Evolutionary conservation across 1,140 invertebrate genomes (phyloP).

Genomic region (Dufourea novaeangliae): DNA sequence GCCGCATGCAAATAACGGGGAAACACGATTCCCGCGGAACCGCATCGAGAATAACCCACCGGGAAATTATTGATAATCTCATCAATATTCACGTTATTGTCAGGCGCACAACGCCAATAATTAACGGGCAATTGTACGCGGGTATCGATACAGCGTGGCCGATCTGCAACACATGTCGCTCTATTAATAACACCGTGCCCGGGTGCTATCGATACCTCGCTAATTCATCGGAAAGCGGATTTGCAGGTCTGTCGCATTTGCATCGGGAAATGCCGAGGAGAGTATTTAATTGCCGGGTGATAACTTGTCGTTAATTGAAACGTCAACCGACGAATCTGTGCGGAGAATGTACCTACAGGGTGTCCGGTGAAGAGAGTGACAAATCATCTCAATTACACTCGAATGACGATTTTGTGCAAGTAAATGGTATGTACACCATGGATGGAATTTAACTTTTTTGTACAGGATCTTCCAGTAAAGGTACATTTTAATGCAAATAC

Average conservation of each 20-base stretch:
- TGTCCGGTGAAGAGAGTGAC: background rate
- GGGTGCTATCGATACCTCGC: constrained; percentile 68
- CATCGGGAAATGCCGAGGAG: background rate
- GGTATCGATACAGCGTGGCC: constrained; percentile 70
- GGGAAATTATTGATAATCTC: constrained; percentile 78
- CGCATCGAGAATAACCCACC: constrained; percentile 50
- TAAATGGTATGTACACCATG: background rate
- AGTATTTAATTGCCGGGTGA: background rate
- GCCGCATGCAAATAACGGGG: constrained; percentile 7
- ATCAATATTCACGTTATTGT: constrained; percentile 78
- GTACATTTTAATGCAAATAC: too few species aligned
- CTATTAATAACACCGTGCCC: constrained; percentile 67
- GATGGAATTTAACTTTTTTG: too few species aligned
- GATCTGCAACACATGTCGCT: constrained; percentile 68
- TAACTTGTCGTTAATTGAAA: background rate
- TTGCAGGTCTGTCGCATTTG: constrained; percentile 15
- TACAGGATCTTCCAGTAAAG: too few species aligned
- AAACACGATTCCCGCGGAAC: constrained; percentile 37
- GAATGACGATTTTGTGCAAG: too few species aligned
- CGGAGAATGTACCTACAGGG: background rate
- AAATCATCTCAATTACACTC: too few species aligned
- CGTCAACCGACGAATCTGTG: background rate
- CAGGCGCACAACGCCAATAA: constrained; percentile 71
- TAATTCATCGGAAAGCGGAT: constrained; percentile 65
- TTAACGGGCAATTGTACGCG: constrained; percentile 74